Evolutionary conservation across 2,797 vertebrate species (phyloP), one percentile per base, ranked within the genome.

Genomic region (Antennarius maculatus): DNA sequence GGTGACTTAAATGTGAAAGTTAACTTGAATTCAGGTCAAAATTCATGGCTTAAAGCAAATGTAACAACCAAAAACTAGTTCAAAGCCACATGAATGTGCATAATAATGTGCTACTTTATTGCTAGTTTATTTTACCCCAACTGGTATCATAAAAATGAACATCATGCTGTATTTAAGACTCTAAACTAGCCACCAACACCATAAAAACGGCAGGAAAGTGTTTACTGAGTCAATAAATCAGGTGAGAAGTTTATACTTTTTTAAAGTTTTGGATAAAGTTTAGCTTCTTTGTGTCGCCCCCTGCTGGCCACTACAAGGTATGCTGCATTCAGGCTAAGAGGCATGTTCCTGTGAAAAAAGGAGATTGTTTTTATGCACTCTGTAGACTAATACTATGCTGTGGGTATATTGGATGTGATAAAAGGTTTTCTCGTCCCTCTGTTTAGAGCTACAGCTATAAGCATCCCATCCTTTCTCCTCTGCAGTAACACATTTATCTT

Each of bases 401-500:
- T 28, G 56, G n/a, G 7, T 34, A 42, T 46, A 29, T n/a, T 48
- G 12, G 1, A 7, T 49, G 16, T 31, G 2, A 50, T 49, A 69
- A 52, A 55, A 42, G 17, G 0, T 16, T 1, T 6, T 11, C 13
- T 9, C 39, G 47, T 55, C 41, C 54, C 54, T 56, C 5, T 74
- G 67, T 75, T 46, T 61, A 27, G 55, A 71, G 56, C 62, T 67
- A 61, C 69, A 51, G 66, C 68, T 73, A 49, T 4, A 1, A 72
- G 77, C 69, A n/a, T 43, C 47, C 53, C 42, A 37, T 34, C 51
- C 52, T 79, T 59, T 47, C 46, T 64, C 67, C 54, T 57, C 65
- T n/a, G 42, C 71, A 71, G 64, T 67, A 84, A 84, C 83, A 71
- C 71, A 86, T 91, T 88, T 62, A 76, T 91, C 79, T 88, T 87